Conservation (phyloP, 2,113 vertebrate genomes). For the Labrus mixtus region DNA sequence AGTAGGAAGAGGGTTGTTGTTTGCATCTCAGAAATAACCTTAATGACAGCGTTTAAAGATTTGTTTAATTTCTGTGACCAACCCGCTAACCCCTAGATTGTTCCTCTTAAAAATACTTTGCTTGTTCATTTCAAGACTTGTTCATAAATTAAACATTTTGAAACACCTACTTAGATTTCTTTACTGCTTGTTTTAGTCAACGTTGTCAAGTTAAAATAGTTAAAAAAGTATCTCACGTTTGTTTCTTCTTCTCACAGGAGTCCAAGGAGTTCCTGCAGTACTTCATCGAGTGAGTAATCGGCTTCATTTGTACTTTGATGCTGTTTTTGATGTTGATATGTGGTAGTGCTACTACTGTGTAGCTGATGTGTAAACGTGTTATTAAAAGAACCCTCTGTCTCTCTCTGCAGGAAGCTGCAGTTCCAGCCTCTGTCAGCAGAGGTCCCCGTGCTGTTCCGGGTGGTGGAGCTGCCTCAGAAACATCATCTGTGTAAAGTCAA, state of each 20-base stretch:
- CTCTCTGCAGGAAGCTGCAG: slow-evolving; percentile 86
- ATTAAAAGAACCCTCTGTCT: neutral
- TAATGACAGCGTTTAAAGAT: no score
- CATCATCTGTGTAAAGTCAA: slow-evolving; percentile 93
- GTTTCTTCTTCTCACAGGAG: slow-evolving; percentile 69
- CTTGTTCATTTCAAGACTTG: no score
- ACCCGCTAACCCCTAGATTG: no score
- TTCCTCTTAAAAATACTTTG: no score
- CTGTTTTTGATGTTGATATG: no score
- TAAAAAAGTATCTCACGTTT: neutral
- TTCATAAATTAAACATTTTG: no score
- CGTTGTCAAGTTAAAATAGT: no score
- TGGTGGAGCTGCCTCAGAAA: slow-evolving; percentile 89
- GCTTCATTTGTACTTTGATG: neutral
- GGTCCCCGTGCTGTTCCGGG: slow-evolving; percentile 92
- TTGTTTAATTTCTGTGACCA: no score
- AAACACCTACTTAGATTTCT: no score
- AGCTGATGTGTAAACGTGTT: neutral
- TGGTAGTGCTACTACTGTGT: no score
- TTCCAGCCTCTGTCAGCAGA: slow-evolving; percentile 85
- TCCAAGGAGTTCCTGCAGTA: slow-evolving; percentile 80
- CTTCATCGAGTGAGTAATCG: slow-evolving; percentile 79
- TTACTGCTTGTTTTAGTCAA: neutral
- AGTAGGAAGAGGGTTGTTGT: no score
- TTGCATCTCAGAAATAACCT: no score